A percentile compares a stretch with the other conserved stretches of the same genome.
Evolutionary conservation across 1,140 invertebrate species (phyloP).

Genomic region (Metaphire vulgaris): DNA sequence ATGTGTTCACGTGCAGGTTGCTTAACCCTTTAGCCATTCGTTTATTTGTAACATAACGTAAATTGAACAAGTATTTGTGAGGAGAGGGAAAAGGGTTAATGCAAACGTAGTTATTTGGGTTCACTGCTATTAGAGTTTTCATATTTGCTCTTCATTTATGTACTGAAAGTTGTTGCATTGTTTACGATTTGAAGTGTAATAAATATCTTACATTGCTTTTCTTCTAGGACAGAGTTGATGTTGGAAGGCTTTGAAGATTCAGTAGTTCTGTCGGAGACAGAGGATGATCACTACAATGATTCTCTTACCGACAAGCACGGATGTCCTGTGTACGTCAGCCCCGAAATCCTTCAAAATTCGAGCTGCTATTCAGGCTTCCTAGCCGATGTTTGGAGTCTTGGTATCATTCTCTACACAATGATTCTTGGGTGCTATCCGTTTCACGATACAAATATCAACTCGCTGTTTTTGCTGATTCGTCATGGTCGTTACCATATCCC

Average conservation of each 20-base stretch:
- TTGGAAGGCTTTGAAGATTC: constrained; percentile 89
- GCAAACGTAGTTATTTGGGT: no score
- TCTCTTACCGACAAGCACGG: constrained; percentile 83
- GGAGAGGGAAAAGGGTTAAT: no score
- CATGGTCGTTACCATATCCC: constrained; percentile 80
- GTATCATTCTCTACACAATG: constrained; percentile 94
- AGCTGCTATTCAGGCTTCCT: constrained; percentile 77
- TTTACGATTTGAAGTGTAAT: no score
- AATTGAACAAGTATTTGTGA: no score
- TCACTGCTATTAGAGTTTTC: no score
- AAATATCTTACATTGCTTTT: no score
- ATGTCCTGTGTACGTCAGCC: constrained; percentile 95
- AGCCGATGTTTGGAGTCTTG: constrained; percentile 92
- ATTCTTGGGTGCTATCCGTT: constrained; percentile 94
- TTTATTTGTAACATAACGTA: no score
- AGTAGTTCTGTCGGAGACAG: constrained; percentile 65
- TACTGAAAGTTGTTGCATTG: no score
- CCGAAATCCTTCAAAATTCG: constrained; percentile 64
- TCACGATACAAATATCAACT: constrained; percentile 80
- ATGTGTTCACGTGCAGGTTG: no score
- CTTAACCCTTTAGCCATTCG: no score
- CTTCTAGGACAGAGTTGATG: constrained; percentile 75
- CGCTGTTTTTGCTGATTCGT: constrained; percentile 83
- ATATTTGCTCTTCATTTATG: no score
- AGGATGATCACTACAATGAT: constrained; percentile 62